Base-by-base conservation (phyloP, 2,113 vertebrate genomes). In the Sterrhoptilus dennistouni region DNA sequence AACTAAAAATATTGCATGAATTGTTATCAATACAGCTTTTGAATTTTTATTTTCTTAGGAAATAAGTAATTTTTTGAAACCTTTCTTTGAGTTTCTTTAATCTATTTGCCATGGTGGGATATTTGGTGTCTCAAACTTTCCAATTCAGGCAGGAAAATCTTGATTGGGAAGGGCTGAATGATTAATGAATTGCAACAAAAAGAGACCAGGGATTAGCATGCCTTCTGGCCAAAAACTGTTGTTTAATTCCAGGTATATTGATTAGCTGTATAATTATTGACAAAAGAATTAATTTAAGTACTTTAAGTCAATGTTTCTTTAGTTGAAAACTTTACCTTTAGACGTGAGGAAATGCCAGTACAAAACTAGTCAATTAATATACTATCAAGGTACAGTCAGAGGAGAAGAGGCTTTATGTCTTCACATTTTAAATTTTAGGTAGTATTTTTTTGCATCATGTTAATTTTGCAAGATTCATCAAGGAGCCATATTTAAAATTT, bases 271-370 rank as follows among this genome's bases (percentile, higher is more conserved):
- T 96, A 94, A 93, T 93, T 98, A 98, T 98, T 98, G 98, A 98
- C 96, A 97, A 97, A 98, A 98, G 96, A 98, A 99, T 99, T 98
- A 97, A 97, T 98, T 97, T 97, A 98, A 98, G 97, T 97, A 97
- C 97, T 98, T 97, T 95, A 97, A 97, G 97, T 98, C 98, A 98
- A 97, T 98, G 98, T 97, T 96, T 97, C 96, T 97, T 98, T 91
- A 97, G 90, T 85, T 90, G 75, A 92, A 97, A 96, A 81, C 86
- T 92, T 59, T 95, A 94, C 83, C 84, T 98, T 96, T 97, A 98
- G 84, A 89, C 94, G 93, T 68, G 95, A 96, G 95, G 88, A 97
- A 97, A 97, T 96, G 87, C 60, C 61, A 68, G 84, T 81, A 85
- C 53, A 93, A 96, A 94, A 87, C 57, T 78, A 81, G 82, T 96